Conservation (phyloP, 2,113 vertebrate genomes). For the Mormyrus iriodes region DNA sequence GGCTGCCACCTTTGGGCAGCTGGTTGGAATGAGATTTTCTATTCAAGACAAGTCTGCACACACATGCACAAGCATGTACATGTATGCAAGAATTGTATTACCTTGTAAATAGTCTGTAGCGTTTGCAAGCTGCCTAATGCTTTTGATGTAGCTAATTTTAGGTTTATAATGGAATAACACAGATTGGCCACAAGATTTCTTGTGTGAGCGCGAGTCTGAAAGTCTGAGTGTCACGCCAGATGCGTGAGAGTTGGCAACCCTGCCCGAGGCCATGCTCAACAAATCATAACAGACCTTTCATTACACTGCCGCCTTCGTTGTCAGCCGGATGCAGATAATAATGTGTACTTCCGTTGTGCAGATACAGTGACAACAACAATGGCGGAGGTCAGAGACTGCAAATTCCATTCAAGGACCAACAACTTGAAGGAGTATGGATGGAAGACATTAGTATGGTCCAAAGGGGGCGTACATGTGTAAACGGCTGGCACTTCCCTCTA, state of each 20-base stretch:
- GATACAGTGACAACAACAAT: background rate
- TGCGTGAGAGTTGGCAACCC: background rate
- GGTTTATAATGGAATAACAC: background rate
- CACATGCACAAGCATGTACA: background rate
- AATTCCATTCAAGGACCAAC: background rate
- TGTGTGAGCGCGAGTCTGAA: background rate
- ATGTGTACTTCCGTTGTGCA: background rate
- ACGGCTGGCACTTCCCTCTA: background rate
- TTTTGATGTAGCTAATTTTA: background rate
- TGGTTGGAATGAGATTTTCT: background rate
- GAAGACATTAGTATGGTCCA: background rate
- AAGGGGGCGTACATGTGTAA: background rate
- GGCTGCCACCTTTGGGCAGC: background rate
- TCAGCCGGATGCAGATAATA: background rate
- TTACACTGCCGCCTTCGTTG: background rate
- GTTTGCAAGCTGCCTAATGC: too few relatives aligned
- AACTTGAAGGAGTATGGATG: background rate
- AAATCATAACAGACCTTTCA: background rate
- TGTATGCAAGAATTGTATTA: background rate
- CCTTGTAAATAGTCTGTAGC: too few relatives aligned
- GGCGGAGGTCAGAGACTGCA: background rate
- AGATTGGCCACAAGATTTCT: background rate
- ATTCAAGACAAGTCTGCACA: background rate
- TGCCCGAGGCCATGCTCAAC: background rate
- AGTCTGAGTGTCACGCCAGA: too few relatives aligned